These are phyloP conservation scores for Brienomyrus longianalis DNA, from an alignment of 2,113 vertebrate genomes.

Conservation along the genomic window DNA sequence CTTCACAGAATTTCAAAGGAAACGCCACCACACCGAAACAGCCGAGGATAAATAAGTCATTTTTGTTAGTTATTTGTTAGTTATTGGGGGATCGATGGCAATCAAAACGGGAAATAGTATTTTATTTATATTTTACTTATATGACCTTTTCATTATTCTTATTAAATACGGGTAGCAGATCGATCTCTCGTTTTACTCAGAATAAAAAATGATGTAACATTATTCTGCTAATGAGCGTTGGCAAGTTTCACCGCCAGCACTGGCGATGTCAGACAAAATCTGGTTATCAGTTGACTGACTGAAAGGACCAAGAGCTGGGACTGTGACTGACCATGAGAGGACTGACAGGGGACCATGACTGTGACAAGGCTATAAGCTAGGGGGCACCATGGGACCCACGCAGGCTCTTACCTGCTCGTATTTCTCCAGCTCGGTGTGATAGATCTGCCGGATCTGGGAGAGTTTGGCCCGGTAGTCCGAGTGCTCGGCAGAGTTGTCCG, in stretches of 20 bases:
- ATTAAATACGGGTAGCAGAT: neutral
- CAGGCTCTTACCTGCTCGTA: constrained; percentile 82
- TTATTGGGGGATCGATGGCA: neutral
- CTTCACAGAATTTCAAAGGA: neutral
- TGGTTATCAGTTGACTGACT: neutral
- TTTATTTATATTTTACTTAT: neutral
- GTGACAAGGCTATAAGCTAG: neutral
- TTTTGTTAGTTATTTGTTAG: neutral
- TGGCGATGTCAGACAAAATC: neutral
- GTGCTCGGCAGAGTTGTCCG: constrained; percentile 88
- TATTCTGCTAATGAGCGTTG: neutral
- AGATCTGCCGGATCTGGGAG: constrained; percentile 94
- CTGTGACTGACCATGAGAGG: neutral
- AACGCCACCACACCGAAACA: neutral
- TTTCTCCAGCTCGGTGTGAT: constrained; percentile 98
- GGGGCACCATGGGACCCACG: neutral
- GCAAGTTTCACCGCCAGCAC: neutral
- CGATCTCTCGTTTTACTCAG: neutral
- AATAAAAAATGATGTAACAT: neutral
- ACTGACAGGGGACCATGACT: neutral
- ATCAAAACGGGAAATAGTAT: neutral
- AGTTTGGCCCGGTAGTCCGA: constrained; percentile 95
- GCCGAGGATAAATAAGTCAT: neutral
- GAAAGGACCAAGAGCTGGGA: neutral
- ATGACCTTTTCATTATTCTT: neutral